These are phyloP conservation scores for Sebastes trivittatus DNA, from an alignment of 2,797 vertebrate species.

Conservation along the genomic window DNA sequence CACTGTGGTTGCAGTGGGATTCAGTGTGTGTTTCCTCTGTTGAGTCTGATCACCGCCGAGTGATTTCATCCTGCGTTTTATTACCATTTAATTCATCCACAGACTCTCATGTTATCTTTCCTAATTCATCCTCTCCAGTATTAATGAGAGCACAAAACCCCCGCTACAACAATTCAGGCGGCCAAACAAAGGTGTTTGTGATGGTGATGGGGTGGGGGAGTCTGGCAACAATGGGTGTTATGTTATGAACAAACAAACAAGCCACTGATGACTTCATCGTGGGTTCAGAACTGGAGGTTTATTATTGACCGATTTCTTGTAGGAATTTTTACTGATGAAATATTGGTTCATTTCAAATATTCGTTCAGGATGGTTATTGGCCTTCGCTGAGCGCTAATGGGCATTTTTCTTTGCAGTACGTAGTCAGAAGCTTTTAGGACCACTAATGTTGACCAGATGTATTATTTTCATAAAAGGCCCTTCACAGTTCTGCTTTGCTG, in stretches of 20 bases:
- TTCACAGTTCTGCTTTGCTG: neutral
- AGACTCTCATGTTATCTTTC: conserved; percentile 18
- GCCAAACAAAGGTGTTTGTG: conserved; percentile 26
- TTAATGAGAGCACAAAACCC: conserved; percentile 43
- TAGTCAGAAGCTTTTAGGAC: neutral
- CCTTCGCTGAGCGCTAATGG: neutral
- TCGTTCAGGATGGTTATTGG: neutral
- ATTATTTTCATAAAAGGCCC: neutral
- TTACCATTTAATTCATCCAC: conserved; percentile 9
- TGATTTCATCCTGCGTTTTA: conserved; percentile 15
- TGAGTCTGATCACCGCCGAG: neutral
- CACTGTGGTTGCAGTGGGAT: neutral
- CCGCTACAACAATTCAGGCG: neutral
- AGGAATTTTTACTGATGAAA: neutral
- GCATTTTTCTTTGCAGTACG: neutral
- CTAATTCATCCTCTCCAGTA: conserved; percentile 46
- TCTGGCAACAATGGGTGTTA: neutral
- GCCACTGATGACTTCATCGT: neutral
- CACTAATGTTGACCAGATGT: neutral
- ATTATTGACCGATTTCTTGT: neutral
- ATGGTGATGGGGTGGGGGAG: neutral
- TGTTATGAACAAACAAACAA: neutral
- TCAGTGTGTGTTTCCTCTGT: conserved; percentile 18
- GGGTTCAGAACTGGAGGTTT: neutral
- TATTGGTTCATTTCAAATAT: neutral